Conservation (phyloP, 2,888 invertebrate genomes). For the Pseudolycoriella hygida region DNA sequence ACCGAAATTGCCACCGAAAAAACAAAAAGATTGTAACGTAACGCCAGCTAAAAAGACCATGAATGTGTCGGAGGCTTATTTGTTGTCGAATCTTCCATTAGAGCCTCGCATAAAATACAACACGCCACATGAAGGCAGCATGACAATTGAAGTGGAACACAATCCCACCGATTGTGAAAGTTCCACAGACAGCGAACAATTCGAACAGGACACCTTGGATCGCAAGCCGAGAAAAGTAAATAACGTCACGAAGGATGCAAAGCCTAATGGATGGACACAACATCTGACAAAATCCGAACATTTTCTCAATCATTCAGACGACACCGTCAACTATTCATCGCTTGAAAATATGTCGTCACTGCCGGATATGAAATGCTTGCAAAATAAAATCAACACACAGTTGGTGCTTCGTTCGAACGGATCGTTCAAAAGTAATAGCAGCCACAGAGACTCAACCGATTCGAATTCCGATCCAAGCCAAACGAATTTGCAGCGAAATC, state of each 20-base stretch:
- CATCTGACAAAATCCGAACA: constrained; percentile 16
- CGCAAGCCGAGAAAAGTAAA: constrained; percentile 48
- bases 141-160: constrained; percentile 71
- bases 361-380: constrained; percentile 16
- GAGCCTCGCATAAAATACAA: constrained; percentile 37
- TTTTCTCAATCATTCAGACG: constrained; percentile 21
- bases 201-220: constrained; percentile 74
- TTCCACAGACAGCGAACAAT: constrained; percentile 45
- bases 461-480: constrained; percentile 2
- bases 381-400: constrained; percentile 19
- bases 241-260: constrained; percentile 16
- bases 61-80: constrained; percentile 1
- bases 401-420: constrained; percentile 50
- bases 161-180: constrained; percentile 58
- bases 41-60: background rate
- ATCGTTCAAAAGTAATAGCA: constrained; percentile 43
- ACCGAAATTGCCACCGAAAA: background rate
- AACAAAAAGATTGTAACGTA: no score
- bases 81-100: constrained; percentile 10
- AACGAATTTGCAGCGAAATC: constrained; percentile 18
- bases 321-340: constrained; percentile 14
- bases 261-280: constrained; percentile 20
- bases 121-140: constrained; percentile 49
- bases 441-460: constrained; percentile 11
- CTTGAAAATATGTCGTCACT: constrained; percentile 17